Evolutionary conservation across 2,888 invertebrate species (phyloP).

Genomic region (Sympetrum striolatum): DNA sequence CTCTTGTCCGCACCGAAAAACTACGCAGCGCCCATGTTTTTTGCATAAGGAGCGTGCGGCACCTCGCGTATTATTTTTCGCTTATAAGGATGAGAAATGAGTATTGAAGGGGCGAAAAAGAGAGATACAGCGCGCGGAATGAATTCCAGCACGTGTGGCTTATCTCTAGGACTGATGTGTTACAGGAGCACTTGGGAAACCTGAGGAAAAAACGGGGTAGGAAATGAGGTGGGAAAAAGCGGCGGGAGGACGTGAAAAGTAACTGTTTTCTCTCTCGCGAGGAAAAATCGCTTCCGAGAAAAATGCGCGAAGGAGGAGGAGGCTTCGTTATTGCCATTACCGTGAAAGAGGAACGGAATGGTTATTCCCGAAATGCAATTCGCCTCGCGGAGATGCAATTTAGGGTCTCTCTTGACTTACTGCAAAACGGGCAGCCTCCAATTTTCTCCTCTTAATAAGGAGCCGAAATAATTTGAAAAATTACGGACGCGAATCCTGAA

Average conservation of each 20-base stretch:
- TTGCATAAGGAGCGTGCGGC: background rate
- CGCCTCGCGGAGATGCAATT: background rate
- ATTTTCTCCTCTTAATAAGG: constrained; percentile 1
- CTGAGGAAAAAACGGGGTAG: background rate
- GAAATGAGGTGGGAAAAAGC: background rate
- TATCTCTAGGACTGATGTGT: constrained; percentile 19
- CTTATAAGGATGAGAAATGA: background rate
- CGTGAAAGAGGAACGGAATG: background rate
- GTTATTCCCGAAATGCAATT: constrained; percentile 9
- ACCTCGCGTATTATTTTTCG: background rate
- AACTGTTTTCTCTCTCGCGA: background rate
- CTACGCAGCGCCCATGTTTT: background rate
- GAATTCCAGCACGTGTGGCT: constrained; percentile 10
- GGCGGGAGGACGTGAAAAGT: background rate
- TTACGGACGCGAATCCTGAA: background rate
- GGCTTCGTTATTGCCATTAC: constrained; percentile 4
- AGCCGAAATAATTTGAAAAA: background rate
- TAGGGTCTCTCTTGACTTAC: background rate
- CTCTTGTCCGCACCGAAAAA: background rate
- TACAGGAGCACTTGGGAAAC: background rate
- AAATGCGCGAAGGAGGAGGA: background rate
- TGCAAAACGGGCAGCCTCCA: background rate
- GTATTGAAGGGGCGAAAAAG: background rate
- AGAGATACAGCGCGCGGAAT: background rate
- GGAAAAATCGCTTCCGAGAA: background rate